These are phyloP conservation scores for Labeo calbasu DNA, from an alignment of 2,797 vertebrate species.

Conservation along the genomic window DNA sequence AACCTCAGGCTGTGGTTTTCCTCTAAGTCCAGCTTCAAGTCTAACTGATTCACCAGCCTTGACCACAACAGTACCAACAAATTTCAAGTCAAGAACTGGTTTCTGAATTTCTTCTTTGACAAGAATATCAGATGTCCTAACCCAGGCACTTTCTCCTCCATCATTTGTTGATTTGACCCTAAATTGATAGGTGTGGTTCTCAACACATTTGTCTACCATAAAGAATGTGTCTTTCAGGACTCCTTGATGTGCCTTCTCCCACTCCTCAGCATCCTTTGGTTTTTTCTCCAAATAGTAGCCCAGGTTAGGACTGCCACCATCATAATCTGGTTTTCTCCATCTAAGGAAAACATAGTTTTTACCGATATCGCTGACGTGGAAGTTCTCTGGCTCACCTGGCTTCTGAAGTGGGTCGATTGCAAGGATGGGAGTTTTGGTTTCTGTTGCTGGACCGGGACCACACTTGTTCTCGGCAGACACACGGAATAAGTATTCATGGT, in stretches of 20 bases:
- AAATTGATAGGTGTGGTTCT: slow-evolving; percentile 93
- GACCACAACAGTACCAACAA: slow-evolving; percentile 88
- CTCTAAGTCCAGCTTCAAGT: slow-evolving; percentile 93
- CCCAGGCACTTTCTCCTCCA: slow-evolving; percentile 95
- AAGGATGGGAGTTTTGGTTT: slow-evolving; percentile 91
- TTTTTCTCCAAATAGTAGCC: slow-evolving; percentile 93
- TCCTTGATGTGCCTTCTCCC: slow-evolving; percentile 85
- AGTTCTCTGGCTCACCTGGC: slow-evolving; percentile 95
- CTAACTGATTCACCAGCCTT: slow-evolving; percentile 93
- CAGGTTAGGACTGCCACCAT: slow-evolving; percentile 94
- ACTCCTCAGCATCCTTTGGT: slow-evolving; percentile 87
- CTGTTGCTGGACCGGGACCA: slow-evolving; percentile 88
- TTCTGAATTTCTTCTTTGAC: slow-evolving; percentile 96
- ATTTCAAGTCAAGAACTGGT: slow-evolving; percentile 92
- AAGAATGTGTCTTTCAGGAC: slow-evolving; percentile 90
- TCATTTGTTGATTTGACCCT: slow-evolving; percentile 95
- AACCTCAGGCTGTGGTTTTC: slow-evolving; percentile 95
- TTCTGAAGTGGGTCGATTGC: slow-evolving; percentile 94
- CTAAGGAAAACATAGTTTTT: slow-evolving; percentile 92
- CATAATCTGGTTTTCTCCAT: slow-evolving; percentile 95
- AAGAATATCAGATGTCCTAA: slow-evolving; percentile 89
- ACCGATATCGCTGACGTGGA: slow-evolving; percentile 91
- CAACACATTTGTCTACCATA: slow-evolving; percentile 88
- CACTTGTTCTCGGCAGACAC: slow-evolving; percentile 97
- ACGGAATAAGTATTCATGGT: slow-evolving; percentile 95